Percentiles rank a stretch among this genome's conserved stretches.
Evolutionary conservation across 2,888 invertebrate species (phyloP).

Genomic region (Nomada fucata): DNA sequence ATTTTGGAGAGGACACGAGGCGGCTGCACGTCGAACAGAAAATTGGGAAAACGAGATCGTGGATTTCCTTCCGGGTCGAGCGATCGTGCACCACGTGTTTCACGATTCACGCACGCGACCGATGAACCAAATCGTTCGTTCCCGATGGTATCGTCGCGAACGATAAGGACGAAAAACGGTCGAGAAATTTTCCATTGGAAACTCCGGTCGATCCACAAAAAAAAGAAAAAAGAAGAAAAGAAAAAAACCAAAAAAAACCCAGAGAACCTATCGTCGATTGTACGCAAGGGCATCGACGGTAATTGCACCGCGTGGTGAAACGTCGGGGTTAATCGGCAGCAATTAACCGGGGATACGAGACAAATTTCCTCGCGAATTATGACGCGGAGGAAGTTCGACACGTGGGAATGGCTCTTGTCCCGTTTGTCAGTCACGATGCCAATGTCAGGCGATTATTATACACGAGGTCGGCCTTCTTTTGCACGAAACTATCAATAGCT

Average conservation of each 20-base stretch:
- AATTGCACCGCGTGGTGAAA: not conserved
- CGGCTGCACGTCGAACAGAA: too few relatives aligned
- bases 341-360: too few relatives aligned
- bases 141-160: not conserved
- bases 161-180: slow-evolving; percentile 18
- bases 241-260: not conserved
- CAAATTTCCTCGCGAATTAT: not conserved
- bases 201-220: not conserved
- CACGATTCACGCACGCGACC: not conserved
- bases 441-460: slow-evolving; percentile 44
- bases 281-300: too few relatives aligned
- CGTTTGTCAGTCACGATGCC: slow-evolving; percentile 41
- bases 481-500: slow-evolving; percentile 47
- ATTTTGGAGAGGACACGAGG: too few relatives aligned
- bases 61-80: not conserved
- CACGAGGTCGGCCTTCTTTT: slow-evolving; percentile 38
- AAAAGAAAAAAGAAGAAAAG: slow-evolving; percentile 8
- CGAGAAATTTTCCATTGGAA: slow-evolving; percentile 40
- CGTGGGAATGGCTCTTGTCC: not conserved
- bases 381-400: not conserved
- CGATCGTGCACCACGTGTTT: not conserved
- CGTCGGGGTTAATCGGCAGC: too few relatives aligned
- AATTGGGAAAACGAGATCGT: too few relatives aligned
- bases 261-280: too few relatives aligned
- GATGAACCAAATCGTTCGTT: slow-evolving; percentile 10